Conservation (phyloP, 2,797 vertebrate genomes). For the Paguma larvata region DNA sequence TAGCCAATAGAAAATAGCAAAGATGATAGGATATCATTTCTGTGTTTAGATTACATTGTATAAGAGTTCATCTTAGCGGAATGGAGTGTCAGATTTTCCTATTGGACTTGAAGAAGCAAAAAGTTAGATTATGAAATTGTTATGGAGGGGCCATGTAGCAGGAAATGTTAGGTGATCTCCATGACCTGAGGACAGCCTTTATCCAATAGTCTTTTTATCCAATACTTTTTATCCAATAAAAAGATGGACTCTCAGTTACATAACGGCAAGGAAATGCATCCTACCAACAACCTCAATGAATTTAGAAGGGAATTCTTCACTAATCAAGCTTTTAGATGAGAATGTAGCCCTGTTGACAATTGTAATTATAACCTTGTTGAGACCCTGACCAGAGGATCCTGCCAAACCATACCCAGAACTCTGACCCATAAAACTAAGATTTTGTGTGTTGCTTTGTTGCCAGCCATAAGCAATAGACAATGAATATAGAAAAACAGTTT, state of each 20-base stretch:
- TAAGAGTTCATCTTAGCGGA: neutral
- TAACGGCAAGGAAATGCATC: neutral
- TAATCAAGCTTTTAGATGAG: neutral
- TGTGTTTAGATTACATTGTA: neutral
- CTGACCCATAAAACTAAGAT: neutral
- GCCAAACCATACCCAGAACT: neutral
- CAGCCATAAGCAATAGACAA: neutral
- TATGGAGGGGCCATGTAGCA: neutral
- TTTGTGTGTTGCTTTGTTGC: neutral
- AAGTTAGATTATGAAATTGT: neutral
- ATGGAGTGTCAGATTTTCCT: neutral
- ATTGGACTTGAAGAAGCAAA: neutral
- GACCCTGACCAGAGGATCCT: neutral
- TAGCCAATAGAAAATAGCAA: neutral
- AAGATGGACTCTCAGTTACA: neutral
- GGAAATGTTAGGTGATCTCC: neutral
- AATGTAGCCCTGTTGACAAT: neutral
- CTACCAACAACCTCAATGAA: neutral
- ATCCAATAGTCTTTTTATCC: neutral
- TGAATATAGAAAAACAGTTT: neutral
- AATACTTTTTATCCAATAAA: too few species aligned
- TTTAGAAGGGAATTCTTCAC: neutral
- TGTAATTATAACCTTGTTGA: neutral
- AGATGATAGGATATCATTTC: neutral
- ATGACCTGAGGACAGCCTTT: neutral